These are phyloP conservation scores for Ligdia adustata DNA, from an alignment of 2,888 invertebrate genomes.

Conservation along the genomic window DNA sequence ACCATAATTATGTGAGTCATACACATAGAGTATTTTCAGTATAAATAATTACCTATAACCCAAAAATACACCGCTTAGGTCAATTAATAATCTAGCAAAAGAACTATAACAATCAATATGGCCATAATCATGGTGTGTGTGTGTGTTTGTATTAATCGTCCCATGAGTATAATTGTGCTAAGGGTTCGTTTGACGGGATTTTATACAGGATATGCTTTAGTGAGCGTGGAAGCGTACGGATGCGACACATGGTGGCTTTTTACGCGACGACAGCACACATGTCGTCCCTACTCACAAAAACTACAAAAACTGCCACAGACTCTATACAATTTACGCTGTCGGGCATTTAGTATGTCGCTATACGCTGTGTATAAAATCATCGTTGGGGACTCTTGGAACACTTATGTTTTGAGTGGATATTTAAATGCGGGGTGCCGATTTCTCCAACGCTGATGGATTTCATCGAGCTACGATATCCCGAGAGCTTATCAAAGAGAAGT, in stretches of 20 bases:
- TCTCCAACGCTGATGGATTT: conserved; percentile 10
- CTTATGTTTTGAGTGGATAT: conserved; percentile 17
- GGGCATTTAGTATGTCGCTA: conserved; percentile 6
- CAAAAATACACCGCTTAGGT: no score
- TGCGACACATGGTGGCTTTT: conserved; percentile 59
- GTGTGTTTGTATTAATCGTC: no score
- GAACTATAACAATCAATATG: no score
- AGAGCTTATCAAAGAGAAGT: conserved; percentile 11
- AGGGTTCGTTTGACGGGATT: conserved; percentile 41
- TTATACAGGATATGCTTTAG: conserved; percentile 52
- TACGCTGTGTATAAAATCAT: neutral
- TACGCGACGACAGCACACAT: conserved; percentile 51
- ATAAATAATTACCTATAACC: no score
- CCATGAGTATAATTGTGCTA: no score
- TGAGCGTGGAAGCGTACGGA: conserved; percentile 35
- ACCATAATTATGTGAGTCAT: no score
- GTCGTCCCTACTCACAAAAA: conserved; percentile 42
- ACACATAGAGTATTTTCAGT: no score
- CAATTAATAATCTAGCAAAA: no score
- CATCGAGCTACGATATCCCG: neutral
- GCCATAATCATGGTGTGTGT: no score
- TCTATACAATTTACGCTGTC: conserved; percentile 19
- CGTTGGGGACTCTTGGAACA: neutral
- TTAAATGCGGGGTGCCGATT: conserved; percentile 15
- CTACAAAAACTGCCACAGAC: conserved; percentile 40